These are phyloP conservation scores for Neoarius graeffei DNA, from an alignment of 2,113 vertebrate species.

Conservation along the genomic window DNA sequence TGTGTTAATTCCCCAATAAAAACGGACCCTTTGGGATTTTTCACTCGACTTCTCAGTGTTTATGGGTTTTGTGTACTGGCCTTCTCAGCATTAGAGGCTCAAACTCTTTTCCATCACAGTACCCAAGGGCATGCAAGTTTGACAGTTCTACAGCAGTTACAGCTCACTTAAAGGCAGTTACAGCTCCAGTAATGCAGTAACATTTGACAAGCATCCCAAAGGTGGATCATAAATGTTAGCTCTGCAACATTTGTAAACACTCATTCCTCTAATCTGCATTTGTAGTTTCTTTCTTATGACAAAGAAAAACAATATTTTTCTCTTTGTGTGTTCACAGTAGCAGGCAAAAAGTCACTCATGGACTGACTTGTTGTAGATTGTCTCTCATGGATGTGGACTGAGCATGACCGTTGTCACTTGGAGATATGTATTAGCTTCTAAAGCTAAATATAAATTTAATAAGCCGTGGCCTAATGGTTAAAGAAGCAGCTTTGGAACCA, in stretches of 20 bases:
- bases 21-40: neutral
- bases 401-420: neutral
- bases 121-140: constrained; percentile 2
- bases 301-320: constrained; percentile 4
- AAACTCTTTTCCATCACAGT: neutral
- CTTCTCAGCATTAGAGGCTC: neutral
- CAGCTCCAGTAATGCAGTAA: constrained; percentile 10
- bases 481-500: too few relatives aligned
- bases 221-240: neutral
- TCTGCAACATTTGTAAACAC: neutral
- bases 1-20: constrained; percentile 22
- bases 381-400: neutral
- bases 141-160: neutral
- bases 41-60: neutral
- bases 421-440: neutral
- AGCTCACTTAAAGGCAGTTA: constrained; percentile 14
- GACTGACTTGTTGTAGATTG: neutral
- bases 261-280: neutral
- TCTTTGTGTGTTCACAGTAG: neutral
- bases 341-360: neutral
- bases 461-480: too few relatives aligned
- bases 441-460: neutral
- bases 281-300: neutral
- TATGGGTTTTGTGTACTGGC: constrained; percentile 20
- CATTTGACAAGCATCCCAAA: neutral